phyloP scores from a whole-genome alignment of 2,888 invertebrate genomes.

The Leptopilina drosophilae region DNA sequence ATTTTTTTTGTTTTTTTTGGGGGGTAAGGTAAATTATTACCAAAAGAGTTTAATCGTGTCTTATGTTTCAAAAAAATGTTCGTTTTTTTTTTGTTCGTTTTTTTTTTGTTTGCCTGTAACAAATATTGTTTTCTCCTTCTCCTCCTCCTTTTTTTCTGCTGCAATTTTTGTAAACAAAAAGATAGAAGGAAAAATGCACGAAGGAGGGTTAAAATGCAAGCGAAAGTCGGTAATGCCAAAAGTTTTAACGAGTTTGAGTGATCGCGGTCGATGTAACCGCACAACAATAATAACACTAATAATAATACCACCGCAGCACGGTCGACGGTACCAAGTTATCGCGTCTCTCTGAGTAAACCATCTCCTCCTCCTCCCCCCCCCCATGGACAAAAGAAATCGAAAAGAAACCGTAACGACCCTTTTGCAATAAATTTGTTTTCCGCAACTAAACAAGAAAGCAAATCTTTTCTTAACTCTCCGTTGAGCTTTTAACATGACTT shows the following conservation, averaged over 20 bases:
- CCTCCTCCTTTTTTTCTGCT: not conserved
- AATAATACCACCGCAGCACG: conserved; percentile 57
- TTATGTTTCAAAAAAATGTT: too few relatives aligned
- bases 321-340: conserved; percentile 71
- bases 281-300: conserved; percentile 74
- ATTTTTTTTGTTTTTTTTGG: too few relatives aligned
- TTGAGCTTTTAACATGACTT: conserved; percentile 26
- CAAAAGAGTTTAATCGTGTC: too few relatives aligned
- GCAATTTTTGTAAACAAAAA: conserved; percentile 5
- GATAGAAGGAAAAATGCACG: conserved; percentile 18
- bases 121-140: not conserved
- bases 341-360: conserved; percentile 64
- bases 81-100: too few relatives aligned
- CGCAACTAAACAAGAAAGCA: conserved; percentile 27
- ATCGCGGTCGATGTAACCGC: conserved; percentile 74
- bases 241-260: conserved; percentile 77
- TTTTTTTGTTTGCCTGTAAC: not conserved
- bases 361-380: conserved; percentile 52
- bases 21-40: too few relatives aligned
- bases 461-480: conserved; percentile 27
- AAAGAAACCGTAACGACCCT: conserved; percentile 32
- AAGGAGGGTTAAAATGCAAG: conserved; percentile 70
- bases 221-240: conserved; percentile 74
- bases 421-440: conserved; percentile 39
- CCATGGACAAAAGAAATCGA: conserved; percentile 42